A percentile compares a stretch with the other conserved stretches of the same genome.
These are phyloP conservation scores for Caracal caracal DNA, from an alignment of 2,113 vertebrate genomes.

Conservation along the genomic window DNA sequence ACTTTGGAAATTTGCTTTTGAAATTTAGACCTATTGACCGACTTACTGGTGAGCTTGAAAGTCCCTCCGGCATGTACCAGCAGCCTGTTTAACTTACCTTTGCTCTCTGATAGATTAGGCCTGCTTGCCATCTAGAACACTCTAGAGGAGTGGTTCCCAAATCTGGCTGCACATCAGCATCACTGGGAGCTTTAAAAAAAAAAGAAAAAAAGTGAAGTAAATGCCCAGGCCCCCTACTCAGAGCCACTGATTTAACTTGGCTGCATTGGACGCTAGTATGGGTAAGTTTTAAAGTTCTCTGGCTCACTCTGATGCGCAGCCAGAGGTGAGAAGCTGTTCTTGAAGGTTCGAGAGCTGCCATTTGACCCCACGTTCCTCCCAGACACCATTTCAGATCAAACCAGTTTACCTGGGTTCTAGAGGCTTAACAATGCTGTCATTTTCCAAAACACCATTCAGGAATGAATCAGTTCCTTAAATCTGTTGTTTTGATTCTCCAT, in stretches of 20 bases:
- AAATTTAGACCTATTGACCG: conserved; percentile 48
- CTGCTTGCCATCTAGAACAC: background rate
- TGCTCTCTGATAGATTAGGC: background rate
- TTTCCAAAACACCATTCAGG: background rate
- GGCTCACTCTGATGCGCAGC: background rate
- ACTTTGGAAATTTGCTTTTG: conserved; percentile 71
- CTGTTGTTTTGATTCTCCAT: background rate
- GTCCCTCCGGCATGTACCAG: background rate
- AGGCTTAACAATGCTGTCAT: background rate
- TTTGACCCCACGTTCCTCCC: background rate
- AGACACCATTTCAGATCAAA: background rate
- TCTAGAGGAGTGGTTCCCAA: background rate
- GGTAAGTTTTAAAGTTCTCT: background rate
- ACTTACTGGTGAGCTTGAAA: background rate
- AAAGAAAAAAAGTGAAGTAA: background rate
- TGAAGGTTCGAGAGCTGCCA: background rate
- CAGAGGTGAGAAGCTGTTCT: background rate
- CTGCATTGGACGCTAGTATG: background rate
- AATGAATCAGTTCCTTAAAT: background rate
- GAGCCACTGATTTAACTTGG: background rate
- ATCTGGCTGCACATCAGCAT: background rate
- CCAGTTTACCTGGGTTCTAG: background rate
- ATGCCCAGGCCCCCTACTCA: no score
- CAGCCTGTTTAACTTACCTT: background rate
- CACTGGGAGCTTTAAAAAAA: background rate